Conservation (phyloP, 1,140 invertebrate genomes). For the Drosophila bocqueti region DNA sequence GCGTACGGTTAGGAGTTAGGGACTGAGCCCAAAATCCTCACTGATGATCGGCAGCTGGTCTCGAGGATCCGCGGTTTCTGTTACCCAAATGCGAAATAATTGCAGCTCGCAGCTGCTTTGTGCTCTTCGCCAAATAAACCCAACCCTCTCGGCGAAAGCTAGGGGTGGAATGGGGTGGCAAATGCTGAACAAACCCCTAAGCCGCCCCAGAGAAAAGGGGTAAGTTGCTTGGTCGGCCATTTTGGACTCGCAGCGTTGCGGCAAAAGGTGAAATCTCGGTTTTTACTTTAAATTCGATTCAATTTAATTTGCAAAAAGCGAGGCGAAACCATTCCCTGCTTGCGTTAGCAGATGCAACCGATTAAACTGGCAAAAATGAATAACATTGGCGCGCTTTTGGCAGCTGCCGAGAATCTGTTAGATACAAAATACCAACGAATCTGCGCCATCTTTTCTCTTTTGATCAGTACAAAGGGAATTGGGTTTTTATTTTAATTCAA, state of each 20-base stretch:
- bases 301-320: constrained; percentile 27
- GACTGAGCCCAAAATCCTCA: constrained; percentile 10
- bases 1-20: constrained; percentile 5
- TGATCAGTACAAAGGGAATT: not conserved
- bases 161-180: constrained; percentile 40
- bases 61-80: constrained; percentile 20
- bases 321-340: not conserved
- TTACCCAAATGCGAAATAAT: constrained; percentile 35
- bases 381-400: constrained; percentile 20
- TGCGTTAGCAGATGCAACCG: constrained; percentile 32
- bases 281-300: constrained; percentile 29
- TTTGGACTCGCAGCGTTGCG: constrained; percentile 60
- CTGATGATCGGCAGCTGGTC: constrained; percentile 39
- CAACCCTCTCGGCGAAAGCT: constrained; percentile 40
- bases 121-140: constrained; percentile 35
- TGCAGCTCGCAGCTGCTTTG: constrained; percentile 48
- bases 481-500: not conserved
- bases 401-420: constrained; percentile 46
- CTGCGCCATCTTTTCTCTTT: not conserved
- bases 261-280: constrained; percentile 30
- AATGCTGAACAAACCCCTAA: constrained; percentile 64
- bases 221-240: constrained; percentile 68
- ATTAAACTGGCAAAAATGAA: constrained; percentile 32
- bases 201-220: constrained; percentile 47
- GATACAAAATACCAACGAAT: not conserved